phyloP scores from a whole-genome alignment of 1,140 invertebrate genomes.

The Ostrea edulis region DNA sequence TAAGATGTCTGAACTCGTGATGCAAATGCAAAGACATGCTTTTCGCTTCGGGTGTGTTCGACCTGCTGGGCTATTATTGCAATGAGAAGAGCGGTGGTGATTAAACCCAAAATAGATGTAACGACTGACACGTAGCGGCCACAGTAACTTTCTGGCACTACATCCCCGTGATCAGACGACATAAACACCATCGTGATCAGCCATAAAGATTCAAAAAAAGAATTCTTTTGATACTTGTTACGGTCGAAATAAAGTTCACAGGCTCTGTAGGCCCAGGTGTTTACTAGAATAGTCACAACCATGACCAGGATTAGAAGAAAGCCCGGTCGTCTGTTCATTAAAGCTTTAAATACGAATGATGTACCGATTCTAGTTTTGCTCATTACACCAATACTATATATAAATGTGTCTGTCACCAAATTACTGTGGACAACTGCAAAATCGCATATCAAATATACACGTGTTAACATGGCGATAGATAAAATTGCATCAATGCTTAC shows the following conservation, averaged over 20 bases:
- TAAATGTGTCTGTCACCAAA: slow-evolving; percentile 63
- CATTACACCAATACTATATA: slow-evolving; percentile 63
- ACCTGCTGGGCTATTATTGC: slow-evolving; percentile 65
- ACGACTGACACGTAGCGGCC: slow-evolving; percentile 68
- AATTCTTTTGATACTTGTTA: slow-evolving; percentile 23
- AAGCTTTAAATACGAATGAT: slow-evolving; percentile 70
- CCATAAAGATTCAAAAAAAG: slow-evolving; percentile 70
- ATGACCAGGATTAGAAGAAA: slow-evolving; percentile 65
- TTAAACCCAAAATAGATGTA: slow-evolving; percentile 67
- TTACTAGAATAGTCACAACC: slow-evolving; percentile 61
- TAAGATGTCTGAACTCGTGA: slow-evolving; percentile 49
- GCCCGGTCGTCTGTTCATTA: slow-evolving; percentile 69
- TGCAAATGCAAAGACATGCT: slow-evolving; percentile 59
- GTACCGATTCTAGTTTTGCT: slow-evolving; percentile 56
- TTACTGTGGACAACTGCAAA: slow-evolving; percentile 65
- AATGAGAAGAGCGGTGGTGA: slow-evolving; percentile 68
- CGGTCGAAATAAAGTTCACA: slow-evolving; percentile 60
- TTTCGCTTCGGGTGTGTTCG: slow-evolving; percentile 58
- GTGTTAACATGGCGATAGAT: slow-evolving; percentile 63
- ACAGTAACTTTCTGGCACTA: slow-evolving; percentile 68
- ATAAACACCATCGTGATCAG: slow-evolving; percentile 75
- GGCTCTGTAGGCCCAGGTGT: slow-evolving; percentile 65
- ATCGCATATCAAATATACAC: slow-evolving; percentile 63
- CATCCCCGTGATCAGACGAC: slow-evolving; percentile 74
- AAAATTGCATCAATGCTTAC: slow-evolving; percentile 63